Evolutionary conservation across 37 sponge, comb jelly and placozoan genomes (phyloP).

Genomic region (Trichoplax adhaerens): DNA sequence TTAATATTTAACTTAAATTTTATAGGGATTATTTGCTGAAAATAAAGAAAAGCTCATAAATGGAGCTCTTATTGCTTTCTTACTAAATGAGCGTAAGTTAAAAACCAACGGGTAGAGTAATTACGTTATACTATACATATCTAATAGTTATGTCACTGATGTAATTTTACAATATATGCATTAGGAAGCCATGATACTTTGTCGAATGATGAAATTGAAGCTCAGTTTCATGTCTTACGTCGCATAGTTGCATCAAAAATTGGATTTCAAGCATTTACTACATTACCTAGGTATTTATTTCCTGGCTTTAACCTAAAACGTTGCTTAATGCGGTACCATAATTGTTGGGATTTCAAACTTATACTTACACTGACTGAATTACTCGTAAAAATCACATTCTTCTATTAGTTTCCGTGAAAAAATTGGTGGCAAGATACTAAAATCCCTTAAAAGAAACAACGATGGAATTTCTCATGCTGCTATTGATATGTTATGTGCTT

Average conservation of each 20-base stretch:
- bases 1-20: not conserved
- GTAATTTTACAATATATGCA: not conserved
- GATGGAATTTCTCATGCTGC: slow-evolving; percentile 82
- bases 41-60: slow-evolving; percentile 96
- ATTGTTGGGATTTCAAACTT: slow-evolving; percentile 5
- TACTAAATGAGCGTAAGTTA: slow-evolving; percentile 46
- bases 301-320: not conserved
- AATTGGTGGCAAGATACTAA: slow-evolving; percentile 65
- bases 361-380: not conserved
- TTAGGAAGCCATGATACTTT: slow-evolving; percentile 28
- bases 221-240: slow-evolving; percentile 91
- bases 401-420: slow-evolving; percentile 36
- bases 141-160: not conserved
- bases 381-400: not conserved
- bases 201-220: slow-evolving; percentile 64
- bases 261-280: slow-evolving; percentile 83
- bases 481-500: slow-evolving; percentile 82
- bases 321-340: not conserved
- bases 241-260: slow-evolving; percentile 94
- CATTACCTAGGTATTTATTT: slow-evolving; percentile 45
- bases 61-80: slow-evolving; percentile 47
- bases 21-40: slow-evolving; percentile 76
- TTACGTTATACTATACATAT: not conserved
- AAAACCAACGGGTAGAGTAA: not conserved
- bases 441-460: slow-evolving; percentile 73